A percentile compares a stretch with the other conserved stretches of the same genome.
phyloP scores from a whole-genome alignment of 2,888 invertebrate species.

The Panzeria rudis region DNA sequence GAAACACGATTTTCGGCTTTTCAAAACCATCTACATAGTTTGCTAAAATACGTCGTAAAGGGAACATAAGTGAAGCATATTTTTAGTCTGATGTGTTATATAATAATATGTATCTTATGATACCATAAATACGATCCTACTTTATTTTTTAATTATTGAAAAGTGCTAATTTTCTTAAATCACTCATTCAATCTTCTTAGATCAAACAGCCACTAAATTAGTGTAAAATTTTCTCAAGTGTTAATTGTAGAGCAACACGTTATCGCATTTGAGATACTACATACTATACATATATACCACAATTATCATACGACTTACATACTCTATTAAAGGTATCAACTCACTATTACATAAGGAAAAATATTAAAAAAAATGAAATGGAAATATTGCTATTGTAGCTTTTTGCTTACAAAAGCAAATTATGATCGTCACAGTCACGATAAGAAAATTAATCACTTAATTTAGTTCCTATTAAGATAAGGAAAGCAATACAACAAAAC shows the following conservation, averaged over 20 bases:
- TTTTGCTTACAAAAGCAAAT: background rate
- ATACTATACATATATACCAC: background rate
- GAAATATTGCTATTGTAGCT: conserved; percentile 26
- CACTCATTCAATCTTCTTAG: background rate
- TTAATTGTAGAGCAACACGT: conserved; percentile 69
- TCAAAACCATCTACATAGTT: no score
- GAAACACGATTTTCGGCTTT: background rate
- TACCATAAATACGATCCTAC: background rate
- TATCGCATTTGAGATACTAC: conserved; percentile 57
- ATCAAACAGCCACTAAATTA: conserved; percentile 42
- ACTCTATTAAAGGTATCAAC: conserved; percentile 16
- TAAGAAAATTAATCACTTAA: conserved; percentile 36
- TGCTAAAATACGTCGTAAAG: background rate
- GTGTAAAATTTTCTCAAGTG: conserved; percentile 61
- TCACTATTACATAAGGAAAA: conserved; percentile 26
- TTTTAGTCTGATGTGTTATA: background rate
- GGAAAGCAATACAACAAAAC: background rate
- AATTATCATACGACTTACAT: conserved; percentile 28
- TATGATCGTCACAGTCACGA: conserved; percentile 32
- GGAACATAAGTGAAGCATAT: background rate
- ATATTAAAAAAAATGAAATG: conserved; percentile 9
- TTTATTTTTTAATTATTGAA: background rate
- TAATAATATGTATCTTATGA: background rate
- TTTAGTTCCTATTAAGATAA: conserved; percentile 55
- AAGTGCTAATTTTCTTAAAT: conserved; percentile 41